A percentile compares a stretch with the other conserved stretches of the same genome.
Conservation (phyloP, 2,888 invertebrate genomes). For the Danaus chrysippus region DNA sequence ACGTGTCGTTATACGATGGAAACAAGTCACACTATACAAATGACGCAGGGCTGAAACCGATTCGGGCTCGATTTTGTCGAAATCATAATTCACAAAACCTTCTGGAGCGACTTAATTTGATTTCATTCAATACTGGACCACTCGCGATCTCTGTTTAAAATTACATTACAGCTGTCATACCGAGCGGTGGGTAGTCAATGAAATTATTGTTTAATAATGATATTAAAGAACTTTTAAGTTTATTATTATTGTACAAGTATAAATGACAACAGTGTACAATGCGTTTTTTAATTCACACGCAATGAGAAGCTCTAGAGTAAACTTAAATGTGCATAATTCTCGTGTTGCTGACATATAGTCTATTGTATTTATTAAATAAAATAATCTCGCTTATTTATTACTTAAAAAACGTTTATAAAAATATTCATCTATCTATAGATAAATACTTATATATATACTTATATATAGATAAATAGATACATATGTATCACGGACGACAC, state of each 20-base stretch:
- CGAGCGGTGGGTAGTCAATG: not conserved
- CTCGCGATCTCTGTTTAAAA: not conserved
- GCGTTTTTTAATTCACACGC: too few relatives aligned
- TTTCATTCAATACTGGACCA: constrained; percentile 12
- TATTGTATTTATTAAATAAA: constrained; percentile 1
- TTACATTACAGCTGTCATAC: constrained; percentile 2
- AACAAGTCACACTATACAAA: constrained; percentile 14
- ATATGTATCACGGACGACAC: too few relatives aligned
- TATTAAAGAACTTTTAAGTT: too few relatives aligned
- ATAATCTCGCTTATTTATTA: not conserved
- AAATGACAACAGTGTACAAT: too few relatives aligned
- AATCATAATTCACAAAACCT: constrained; percentile 27
- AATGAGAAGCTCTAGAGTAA: too few relatives aligned
- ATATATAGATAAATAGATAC: too few relatives aligned
- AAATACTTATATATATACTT: too few relatives aligned
- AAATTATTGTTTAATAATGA: not conserved
- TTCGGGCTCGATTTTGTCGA: constrained; percentile 34
- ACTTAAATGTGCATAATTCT: too few relatives aligned
- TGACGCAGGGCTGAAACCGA: constrained; percentile 16
- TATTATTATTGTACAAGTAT: too few relatives aligned
- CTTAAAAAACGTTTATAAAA: not conserved
- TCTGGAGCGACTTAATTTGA: constrained; percentile 28
- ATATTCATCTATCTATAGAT: not conserved
- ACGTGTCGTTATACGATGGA: constrained; percentile 16
- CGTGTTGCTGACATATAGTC: not conserved